phyloP scores from a whole-genome alignment of 2,888 invertebrate species.

The Drosophila infuscata region DNA sequence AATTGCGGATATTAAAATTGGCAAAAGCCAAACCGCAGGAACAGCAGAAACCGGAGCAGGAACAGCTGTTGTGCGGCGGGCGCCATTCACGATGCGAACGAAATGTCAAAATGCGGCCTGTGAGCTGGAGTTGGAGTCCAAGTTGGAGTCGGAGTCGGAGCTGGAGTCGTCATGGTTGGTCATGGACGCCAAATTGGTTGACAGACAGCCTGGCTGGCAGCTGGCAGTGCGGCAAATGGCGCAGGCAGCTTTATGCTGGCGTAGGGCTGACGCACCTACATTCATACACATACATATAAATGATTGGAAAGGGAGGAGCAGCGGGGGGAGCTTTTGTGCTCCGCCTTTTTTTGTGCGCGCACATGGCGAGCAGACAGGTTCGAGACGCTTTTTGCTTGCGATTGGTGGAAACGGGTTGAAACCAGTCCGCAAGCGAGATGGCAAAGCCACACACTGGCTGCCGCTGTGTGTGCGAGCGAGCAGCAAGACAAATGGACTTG shows the following conservation, averaged over 20 bases:
- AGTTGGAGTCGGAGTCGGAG: slow-evolving; percentile 21
- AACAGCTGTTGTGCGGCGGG: slow-evolving; percentile 64
- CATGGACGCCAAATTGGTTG: slow-evolving; percentile 82
- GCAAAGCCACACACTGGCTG: slow-evolving; percentile 31
- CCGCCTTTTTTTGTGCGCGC: slow-evolving; percentile 72
- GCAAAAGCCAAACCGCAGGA: slow-evolving; percentile 52
- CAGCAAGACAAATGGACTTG: slow-evolving; percentile 28
- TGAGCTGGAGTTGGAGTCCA: slow-evolving; percentile 12
- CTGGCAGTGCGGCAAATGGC: slow-evolving; percentile 62
- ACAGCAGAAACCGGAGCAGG: slow-evolving; percentile 22
- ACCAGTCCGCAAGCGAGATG: slow-evolving; percentile 66
- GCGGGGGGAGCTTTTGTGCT: slow-evolving; percentile 48
- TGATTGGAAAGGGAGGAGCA: background rate
- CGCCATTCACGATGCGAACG: slow-evolving; percentile 56
- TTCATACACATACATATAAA: background rate
- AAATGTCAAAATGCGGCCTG: slow-evolving; percentile 58
- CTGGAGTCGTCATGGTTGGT: slow-evolving; percentile 76
- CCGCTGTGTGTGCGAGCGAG: slow-evolving; percentile 48
- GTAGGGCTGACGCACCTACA: slow-evolving; percentile 38
- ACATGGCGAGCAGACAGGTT: slow-evolving; percentile 49
- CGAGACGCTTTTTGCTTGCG: slow-evolving; percentile 68
- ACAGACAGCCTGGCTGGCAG: slow-evolving; percentile 58
- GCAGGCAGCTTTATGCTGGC: slow-evolving; percentile 49
- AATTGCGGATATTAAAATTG: slow-evolving; percentile 38
- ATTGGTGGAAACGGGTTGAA: slow-evolving; percentile 72